A percentile compares a stretch with the other conserved stretches of the same genome.
Conservation (phyloP, 2,797 vertebrate genomes). For the Lepidocolaptes lacrymiger region DNA sequence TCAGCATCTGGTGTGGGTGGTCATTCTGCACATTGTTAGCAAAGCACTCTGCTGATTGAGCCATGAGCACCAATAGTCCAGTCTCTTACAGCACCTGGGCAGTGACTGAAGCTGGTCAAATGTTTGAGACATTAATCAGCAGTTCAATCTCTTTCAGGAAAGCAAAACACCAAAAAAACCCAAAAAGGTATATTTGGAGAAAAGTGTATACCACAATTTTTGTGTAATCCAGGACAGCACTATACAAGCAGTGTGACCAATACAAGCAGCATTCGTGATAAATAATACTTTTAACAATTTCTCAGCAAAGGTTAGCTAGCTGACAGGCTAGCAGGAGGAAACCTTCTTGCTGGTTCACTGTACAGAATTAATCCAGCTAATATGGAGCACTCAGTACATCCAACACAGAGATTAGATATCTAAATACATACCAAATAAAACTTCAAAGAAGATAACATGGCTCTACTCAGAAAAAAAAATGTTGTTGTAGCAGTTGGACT, state of each 20-base stretch:
- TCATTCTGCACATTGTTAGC: too few relatives aligned
- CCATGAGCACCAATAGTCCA: not conserved
- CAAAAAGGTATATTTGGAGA: not conserved
- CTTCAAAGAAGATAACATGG: not conserved
- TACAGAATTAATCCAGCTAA: not conserved
- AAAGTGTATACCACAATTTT: not conserved
- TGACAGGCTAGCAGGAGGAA: rapidly evolving
- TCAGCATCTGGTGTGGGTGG: not conserved
- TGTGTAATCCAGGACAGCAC: not conserved
- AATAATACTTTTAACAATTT: not conserved
- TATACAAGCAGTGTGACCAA: not conserved
- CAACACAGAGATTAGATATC: not conserved
- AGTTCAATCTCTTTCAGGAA: not conserved
- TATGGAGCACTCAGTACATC: not conserved
- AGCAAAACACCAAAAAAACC: not conserved
- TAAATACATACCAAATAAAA: not conserved
- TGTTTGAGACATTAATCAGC: not conserved
- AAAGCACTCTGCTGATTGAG: not conserved
- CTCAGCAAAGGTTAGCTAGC: not conserved
- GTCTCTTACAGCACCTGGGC: not conserved
- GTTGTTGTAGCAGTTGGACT: not conserved
- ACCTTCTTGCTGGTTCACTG: not conserved
- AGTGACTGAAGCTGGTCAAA: not conserved
- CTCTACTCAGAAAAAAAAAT: not conserved
- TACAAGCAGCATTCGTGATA: not conserved